phyloP scores from a whole-genome alignment of 2,113 vertebrate genomes.

The Pimephales promelas region DNA sequence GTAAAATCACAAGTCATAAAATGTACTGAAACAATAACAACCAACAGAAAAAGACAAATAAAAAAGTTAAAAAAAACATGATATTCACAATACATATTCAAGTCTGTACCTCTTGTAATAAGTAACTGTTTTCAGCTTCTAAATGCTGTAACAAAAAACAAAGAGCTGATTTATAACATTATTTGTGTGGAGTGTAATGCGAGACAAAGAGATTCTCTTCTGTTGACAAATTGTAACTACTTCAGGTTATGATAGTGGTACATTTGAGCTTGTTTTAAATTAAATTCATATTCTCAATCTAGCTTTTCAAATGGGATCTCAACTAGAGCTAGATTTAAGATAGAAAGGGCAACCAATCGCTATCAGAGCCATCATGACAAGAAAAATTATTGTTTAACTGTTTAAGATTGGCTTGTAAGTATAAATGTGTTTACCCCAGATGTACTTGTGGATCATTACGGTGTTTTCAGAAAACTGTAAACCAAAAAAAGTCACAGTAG shows the following conservation, averaged over 20 bases:
- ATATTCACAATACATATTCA: conserved; percentile 14
- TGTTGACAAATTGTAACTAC: too few species aligned
- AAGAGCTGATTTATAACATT: not conserved
- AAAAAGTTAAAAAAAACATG: not conserved
- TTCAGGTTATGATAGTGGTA: too few species aligned
- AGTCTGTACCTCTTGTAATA: not conserved
- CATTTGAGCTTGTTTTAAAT: not conserved
- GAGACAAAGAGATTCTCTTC: not conserved
- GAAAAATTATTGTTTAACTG: not conserved
- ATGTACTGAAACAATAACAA: too few species aligned
- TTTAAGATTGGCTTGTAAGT: not conserved
- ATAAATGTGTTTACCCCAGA: not conserved
- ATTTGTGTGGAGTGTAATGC: not conserved
- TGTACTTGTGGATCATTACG: not conserved
- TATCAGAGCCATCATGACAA: not conserved
- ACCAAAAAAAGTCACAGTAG: not conserved
- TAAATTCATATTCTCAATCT: not conserved
- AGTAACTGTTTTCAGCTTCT: not conserved
- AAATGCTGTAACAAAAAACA: conserved; percentile 2
- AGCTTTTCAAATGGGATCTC: not conserved
- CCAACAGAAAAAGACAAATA: not conserved
- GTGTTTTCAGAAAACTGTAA: not conserved
- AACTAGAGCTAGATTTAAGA: not conserved
- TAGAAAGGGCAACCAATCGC: not conserved
- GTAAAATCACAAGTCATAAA: not conserved